Evolutionary conservation across 2,888 invertebrate species (phyloP).

Genomic region (Amphipyra berbera): DNA sequence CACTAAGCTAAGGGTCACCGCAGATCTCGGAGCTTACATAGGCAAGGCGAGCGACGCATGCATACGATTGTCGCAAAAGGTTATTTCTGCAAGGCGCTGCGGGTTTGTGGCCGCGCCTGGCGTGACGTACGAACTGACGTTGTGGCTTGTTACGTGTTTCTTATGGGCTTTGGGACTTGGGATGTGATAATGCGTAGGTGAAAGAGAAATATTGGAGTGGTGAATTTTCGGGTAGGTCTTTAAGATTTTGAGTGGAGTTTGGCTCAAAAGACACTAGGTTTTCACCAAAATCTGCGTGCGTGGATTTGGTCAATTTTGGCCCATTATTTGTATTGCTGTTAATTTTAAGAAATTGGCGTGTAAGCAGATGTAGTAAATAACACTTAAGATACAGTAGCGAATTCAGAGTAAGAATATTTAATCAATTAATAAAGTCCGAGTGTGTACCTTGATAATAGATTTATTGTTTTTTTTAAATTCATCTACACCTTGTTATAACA

Average conservation of each 20-base stretch:
- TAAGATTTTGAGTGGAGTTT: constrained; percentile 24
- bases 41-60: constrained; percentile 37
- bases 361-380: too few species aligned
- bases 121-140: constrained; percentile 51
- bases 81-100: constrained; percentile 56
- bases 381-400: too few species aligned
- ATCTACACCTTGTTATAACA: background rate
- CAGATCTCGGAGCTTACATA: constrained; percentile 45
- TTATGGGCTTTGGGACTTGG: constrained; percentile 44
- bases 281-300: too few species aligned
- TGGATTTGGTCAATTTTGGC: too few species aligned
- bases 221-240: constrained; percentile 34
- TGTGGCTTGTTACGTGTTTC: constrained; percentile 50
- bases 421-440: too few species aligned
- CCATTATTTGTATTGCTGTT: too few species aligned
- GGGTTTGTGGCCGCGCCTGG: constrained; percentile 59
- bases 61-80: constrained; percentile 58
- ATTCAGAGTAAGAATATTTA: too few species aligned
- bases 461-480: too few species aligned
- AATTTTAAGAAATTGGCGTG: too few species aligned
- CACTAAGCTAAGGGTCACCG: constrained; percentile 41
- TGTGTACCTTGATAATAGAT: too few species aligned
- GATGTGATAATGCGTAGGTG: constrained; percentile 44
- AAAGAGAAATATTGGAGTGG: constrained; percentile 53
- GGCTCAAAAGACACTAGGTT: too few species aligned